Conservation (phyloP, 2,888 invertebrate genomes). For the Clostera curtula region DNA sequence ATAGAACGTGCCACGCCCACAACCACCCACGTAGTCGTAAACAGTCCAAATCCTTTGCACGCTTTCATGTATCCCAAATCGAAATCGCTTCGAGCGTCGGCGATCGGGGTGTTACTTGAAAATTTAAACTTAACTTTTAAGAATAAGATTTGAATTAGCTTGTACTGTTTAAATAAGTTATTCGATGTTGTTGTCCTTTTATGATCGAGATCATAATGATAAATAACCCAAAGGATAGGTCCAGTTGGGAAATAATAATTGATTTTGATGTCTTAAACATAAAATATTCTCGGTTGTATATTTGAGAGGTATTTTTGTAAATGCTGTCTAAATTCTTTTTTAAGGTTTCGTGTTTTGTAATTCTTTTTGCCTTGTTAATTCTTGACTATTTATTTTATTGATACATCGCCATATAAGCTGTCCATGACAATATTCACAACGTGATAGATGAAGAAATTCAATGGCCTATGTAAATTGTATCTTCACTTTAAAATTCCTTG, state of each 20-base stretch:
- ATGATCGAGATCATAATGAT: constrained; percentile 70
- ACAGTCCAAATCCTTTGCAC: constrained; percentile 74
- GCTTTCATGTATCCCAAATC: constrained; percentile 73
- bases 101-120: constrained; percentile 28
- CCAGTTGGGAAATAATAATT: constrained; percentile 68
- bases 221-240: constrained; percentile 68
- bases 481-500: no score
- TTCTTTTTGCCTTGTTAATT: neutral
- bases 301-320: constrained; percentile 29
- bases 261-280: constrained; percentile 73
- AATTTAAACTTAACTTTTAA: constrained; percentile 30
- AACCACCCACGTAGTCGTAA: constrained; percentile 74
- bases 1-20: constrained; percentile 61
- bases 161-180: constrained; percentile 60
- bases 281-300: constrained; percentile 46
- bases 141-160: constrained; percentile 41
- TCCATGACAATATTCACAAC: no score
- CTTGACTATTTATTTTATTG: no score
- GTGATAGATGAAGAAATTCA: no score
- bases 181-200: constrained; percentile 63
- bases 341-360: neutral
- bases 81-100: constrained; percentile 66
- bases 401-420: no score
- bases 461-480: no score
- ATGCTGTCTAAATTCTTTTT: constrained; percentile 18